phyloP scores from a whole-genome alignment of 1,140 invertebrate species.

The Dendroctonus valens region DNA sequence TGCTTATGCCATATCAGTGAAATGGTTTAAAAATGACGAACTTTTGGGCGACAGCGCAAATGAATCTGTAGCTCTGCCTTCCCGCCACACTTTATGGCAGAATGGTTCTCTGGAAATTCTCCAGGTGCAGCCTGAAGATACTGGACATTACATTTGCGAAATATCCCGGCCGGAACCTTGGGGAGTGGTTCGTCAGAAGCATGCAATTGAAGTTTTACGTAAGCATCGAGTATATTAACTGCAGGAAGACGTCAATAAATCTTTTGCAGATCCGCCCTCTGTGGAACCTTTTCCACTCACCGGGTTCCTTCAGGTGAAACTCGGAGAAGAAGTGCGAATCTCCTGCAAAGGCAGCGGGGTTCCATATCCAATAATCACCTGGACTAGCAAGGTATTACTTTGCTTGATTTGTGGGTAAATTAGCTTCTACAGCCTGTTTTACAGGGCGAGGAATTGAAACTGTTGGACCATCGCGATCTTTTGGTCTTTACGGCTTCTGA shows the following conservation, averaged over 20 bases:
- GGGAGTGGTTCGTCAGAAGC: conserved; percentile 64
- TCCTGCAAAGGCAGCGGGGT: conserved; percentile 65
- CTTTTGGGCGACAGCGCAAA: conserved; percentile 64
- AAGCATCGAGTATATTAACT: conserved; percentile 44
- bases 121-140: conserved; percentile 60
- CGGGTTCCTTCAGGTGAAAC: conserved; percentile 66
- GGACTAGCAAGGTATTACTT: conserved; percentile 62
- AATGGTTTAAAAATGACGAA: conserved; percentile 61
- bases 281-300: conserved; percentile 64
- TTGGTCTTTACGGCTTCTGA: conserved; percentile 67
- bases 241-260: background rate
- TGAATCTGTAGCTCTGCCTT: conserved; percentile 51
- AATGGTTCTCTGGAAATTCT: conserved; percentile 70
- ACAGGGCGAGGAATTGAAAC: conserved; percentile 61
- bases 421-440: conserved; percentile 34
- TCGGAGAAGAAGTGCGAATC: conserved; percentile 69
- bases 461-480: conserved; percentile 61
- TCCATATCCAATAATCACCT: conserved; percentile 66
- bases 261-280: conserved; percentile 62
- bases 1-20: conserved; percentile 38
- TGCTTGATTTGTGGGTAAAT: background rate
- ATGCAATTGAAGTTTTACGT: conserved; percentile 76
- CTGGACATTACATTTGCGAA: conserved; percentile 73
- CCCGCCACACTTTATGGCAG: conserved; percentile 61
- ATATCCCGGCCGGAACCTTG: conserved; percentile 58